Conservation (phyloP, 2,797 vertebrate species). For the Anabacerthia variegaticeps region DNA sequence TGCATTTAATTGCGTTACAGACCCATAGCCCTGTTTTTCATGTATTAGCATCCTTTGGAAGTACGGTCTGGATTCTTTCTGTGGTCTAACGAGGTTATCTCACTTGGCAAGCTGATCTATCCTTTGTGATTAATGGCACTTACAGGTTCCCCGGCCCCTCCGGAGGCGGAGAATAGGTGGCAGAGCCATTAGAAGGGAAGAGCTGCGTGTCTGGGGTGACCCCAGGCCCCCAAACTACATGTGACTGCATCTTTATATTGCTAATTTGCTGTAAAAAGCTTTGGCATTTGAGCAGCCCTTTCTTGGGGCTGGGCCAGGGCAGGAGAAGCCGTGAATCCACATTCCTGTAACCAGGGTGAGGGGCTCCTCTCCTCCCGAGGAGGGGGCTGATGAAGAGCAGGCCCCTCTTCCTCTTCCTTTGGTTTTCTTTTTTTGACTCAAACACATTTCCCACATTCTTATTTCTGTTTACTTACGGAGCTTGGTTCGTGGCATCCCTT, state of each 20-base stretch:
- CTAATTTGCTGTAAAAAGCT: slow-evolving; percentile 81
- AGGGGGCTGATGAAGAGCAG: slow-evolving; percentile 74
- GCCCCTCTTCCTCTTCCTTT: slow-evolving; percentile 54
- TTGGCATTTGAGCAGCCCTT: slow-evolving; percentile 69
- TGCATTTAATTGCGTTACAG: slow-evolving; percentile 47
- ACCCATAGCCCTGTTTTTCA: slow-evolving; percentile 18
- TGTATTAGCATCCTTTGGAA: slow-evolving; percentile 62
- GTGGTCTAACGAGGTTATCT: slow-evolving; percentile 45
- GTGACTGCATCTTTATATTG: slow-evolving; percentile 79
- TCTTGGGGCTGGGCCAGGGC: slow-evolving; percentile 57
- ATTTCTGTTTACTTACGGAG: slow-evolving; percentile 88
- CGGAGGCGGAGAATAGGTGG: not conserved
- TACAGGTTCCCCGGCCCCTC: not conserved
- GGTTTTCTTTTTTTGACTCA: slow-evolving; percentile 46
- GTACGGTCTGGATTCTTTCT: slow-evolving; percentile 6
- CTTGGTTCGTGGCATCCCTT: slow-evolving; percentile 90
- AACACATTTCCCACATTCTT: slow-evolving; percentile 88
- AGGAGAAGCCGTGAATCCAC: slow-evolving; percentile 80
- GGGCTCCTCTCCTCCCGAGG: slow-evolving; percentile 34
- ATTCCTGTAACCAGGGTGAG: slow-evolving; percentile 78
- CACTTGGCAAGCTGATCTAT: not conserved
- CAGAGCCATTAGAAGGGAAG: not conserved
- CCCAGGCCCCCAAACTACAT: slow-evolving; percentile 65
- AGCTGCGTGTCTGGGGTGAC: slow-evolving; percentile 59
- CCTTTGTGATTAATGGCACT: not conserved